phyloP scores from a whole-genome alignment of 2,113 vertebrate species.

The Lasiurus borealis region DNA sequence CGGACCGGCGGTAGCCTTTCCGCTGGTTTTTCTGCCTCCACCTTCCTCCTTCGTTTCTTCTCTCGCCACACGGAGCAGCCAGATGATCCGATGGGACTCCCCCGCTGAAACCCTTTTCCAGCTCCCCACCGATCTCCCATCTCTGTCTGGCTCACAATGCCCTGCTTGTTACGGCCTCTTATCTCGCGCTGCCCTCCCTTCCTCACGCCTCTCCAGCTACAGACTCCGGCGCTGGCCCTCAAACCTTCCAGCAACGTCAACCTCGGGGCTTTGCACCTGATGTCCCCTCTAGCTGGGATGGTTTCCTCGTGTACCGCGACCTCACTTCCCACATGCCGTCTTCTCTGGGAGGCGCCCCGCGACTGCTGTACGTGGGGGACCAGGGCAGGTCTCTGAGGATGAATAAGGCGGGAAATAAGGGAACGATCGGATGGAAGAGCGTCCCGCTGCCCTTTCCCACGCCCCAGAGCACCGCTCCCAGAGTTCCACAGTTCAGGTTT shows the following conservation, averaged over 20 bases:
- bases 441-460: not conserved
- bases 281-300: not conserved
- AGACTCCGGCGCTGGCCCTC: not conserved
- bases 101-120: slow-evolving; percentile 22
- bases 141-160: not conserved
- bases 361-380: not conserved
- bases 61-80: not conserved
- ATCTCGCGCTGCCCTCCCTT: not conserved
- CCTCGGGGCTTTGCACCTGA: not conserved
- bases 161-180: not conserved
- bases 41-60: not conserved
- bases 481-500: not conserved
- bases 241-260: not conserved
- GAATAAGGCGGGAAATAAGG: not conserved
- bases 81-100: not conserved
- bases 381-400: not conserved
- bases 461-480: not conserved
- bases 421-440: not conserved
- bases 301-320: not conserved
- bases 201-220: not conserved
- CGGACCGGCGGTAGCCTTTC: not conserved
- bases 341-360: not conserved
- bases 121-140: not conserved
- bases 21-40: not conserved
- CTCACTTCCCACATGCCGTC: not conserved